Evolutionary conservation across 2,888 invertebrate genomes (phyloP).

Genomic region (Epistrophella euchroma): DNA sequence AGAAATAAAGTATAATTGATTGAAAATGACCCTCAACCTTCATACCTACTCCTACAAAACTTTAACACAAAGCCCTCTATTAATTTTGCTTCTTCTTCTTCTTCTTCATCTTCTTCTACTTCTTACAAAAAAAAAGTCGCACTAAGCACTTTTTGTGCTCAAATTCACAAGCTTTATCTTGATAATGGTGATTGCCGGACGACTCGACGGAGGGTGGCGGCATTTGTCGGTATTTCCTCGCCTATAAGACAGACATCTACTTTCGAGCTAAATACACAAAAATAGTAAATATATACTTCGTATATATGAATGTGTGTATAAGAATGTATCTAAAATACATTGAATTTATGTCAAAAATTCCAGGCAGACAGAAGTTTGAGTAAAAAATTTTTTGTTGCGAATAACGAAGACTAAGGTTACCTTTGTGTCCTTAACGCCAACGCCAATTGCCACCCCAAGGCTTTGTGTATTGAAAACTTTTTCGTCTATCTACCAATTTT

Average conservation of each 20-base stretch:
- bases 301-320: not conserved
- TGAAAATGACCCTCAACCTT: conserved; percentile 31
- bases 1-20: conserved; percentile 38
- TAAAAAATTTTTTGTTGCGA: conserved; percentile 22
- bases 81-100: conserved; percentile 32
- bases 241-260: conserved; percentile 51
- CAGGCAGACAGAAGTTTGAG: conserved; percentile 46
- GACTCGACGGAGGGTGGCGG: not conserved
- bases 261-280: conserved; percentile 2
- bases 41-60: not conserved
- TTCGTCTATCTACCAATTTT: not conserved
- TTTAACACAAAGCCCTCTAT: conserved; percentile 38
- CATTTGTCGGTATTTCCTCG: conserved; percentile 4
- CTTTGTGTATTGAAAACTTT: conserved; percentile 29
- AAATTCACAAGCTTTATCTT: conserved; percentile 11
- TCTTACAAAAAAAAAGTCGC: not conserved
- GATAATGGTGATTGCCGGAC: conserved; percentile 1
- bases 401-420: not conserved
- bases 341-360: conserved; percentile 36
- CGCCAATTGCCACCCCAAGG: not conserved
- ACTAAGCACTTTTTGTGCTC: conserved; percentile 26
- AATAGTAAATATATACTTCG: not conserved
- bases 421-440: not conserved
- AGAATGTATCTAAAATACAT: conserved; percentile 10
- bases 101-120: conserved; percentile 8